A percentile compares a stretch with the other conserved stretches of the same genome.
Evolutionary conservation across 2,888 invertebrate species (phyloP).

Genomic region (Portevinia maculata): DNA sequence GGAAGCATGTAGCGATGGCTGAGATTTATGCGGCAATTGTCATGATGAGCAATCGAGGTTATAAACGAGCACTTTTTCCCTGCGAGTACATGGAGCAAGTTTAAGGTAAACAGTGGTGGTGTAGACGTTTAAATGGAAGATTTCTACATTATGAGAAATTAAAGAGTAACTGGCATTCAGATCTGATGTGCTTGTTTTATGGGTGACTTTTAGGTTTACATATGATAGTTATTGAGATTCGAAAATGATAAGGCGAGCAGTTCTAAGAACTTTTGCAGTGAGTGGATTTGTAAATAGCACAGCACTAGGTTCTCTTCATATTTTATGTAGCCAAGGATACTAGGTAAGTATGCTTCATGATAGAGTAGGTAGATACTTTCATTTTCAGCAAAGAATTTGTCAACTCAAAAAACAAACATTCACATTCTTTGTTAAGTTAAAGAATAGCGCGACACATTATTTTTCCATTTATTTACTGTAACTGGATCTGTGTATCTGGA

Average conservation of each 20-base stretch:
- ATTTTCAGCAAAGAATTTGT: too few relatives aligned
- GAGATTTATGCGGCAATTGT: constrained; percentile 70
- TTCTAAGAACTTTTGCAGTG: constrained; percentile 1
- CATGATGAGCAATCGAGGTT: constrained; percentile 64
- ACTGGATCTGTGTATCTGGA: too few relatives aligned
- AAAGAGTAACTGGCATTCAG: constrained; percentile 23
- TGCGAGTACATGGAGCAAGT: constrained; percentile 52
- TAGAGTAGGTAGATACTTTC: too few relatives aligned
- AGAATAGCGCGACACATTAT: too few relatives aligned
- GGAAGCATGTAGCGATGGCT: constrained; percentile 48
- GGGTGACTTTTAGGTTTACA: constrained; percentile 2
- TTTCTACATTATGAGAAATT: constrained; percentile 60
- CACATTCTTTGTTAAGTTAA: too few relatives aligned
- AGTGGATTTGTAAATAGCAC: too few relatives aligned
- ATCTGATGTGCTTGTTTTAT: background rate
- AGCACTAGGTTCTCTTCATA: too few relatives aligned
- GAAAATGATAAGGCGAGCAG: background rate
- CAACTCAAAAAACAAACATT: too few relatives aligned
- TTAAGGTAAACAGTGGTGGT: constrained; percentile 25
- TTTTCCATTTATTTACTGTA: too few relatives aligned
- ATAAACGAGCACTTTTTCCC: constrained; percentile 57
- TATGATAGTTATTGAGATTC: background rate
- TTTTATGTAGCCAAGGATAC: too few relatives aligned
- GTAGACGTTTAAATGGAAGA: constrained; percentile 26
- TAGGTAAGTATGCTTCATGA: too few relatives aligned